A percentile compares a stretch with the other conserved stretches of the same genome.
Evolutionary conservation across 1,140 invertebrate species (phyloP).

Genomic region (Drosophila virilis): DNA sequence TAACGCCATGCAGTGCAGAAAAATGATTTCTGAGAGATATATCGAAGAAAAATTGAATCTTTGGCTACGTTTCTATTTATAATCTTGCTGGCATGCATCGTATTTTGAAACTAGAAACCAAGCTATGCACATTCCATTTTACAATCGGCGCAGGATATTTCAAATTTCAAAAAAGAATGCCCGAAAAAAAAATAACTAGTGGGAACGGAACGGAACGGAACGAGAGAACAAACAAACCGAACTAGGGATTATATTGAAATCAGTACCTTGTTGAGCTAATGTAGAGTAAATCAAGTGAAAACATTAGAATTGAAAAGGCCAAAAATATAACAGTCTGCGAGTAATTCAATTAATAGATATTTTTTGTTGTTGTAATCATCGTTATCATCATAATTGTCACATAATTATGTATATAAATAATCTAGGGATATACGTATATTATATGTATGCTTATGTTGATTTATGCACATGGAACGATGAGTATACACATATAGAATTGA

Average conservation of each 20-base stretch:
- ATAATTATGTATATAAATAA: constrained; percentile 14
- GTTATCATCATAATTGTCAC: constrained; percentile 19
- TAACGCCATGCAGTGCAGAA: constrained; percentile 49
- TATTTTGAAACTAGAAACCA: constrained; percentile 25
- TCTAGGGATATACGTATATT: constrained; percentile 2
- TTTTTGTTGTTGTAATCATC: constrained; percentile 65
- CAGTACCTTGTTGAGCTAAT: constrained; percentile 83
- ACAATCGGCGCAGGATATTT: constrained; percentile 24
- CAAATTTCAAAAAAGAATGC: constrained; percentile 39
- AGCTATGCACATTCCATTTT: constrained; percentile 35
- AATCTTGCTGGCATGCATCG: constrained; percentile 31
- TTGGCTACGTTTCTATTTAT: background rate
- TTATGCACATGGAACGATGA: constrained; percentile 5
- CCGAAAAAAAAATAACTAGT: constrained; percentile 57
- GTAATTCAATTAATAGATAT: constrained; percentile 66
- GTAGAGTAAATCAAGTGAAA: constrained; percentile 85
- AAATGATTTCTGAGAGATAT: constrained; percentile 1
- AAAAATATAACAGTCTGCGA: constrained; percentile 84
- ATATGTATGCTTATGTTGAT: constrained; percentile 9
- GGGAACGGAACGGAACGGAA: constrained; percentile 46
- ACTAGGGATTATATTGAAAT: constrained; percentile 64
- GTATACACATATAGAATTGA: constrained; percentile 21
- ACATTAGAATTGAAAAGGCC: constrained; percentile 85
- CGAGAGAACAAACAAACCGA: constrained; percentile 62
- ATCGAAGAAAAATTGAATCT: background rate